A percentile compares a stretch with the other conserved stretches of the same genome.
These are phyloP conservation scores for Lutjanus erythropterus DNA, from an alignment of 2,113 vertebrate genomes.

Conservation along the genomic window DNA sequence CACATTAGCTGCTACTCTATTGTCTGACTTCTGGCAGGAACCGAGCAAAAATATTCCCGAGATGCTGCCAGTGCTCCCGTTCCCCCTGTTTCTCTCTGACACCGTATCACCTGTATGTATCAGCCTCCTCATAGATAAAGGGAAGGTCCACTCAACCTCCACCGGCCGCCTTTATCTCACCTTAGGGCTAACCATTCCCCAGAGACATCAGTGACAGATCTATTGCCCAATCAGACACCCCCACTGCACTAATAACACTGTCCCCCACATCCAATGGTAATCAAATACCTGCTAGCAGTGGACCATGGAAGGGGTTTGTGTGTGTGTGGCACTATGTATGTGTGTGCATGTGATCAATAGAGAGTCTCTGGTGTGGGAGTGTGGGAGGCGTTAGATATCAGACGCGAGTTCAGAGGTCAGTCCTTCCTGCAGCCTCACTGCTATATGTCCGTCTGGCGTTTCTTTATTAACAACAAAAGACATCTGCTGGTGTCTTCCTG, in stretches of 20 bases:
- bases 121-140: constrained; percentile 24
- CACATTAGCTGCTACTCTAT: constrained; percentile 15
- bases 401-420: constrained; percentile 65
- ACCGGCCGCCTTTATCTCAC: constrained; percentile 45
- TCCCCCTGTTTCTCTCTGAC: not conserved
- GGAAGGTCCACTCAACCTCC: constrained; percentile 39
- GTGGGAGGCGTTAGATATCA: constrained; percentile 42
- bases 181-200: constrained; percentile 54
- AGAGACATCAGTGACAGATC: constrained; percentile 66
- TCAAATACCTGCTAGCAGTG: constrained; percentile 65
- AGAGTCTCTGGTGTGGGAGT: constrained; percentile 32
- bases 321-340: constrained; percentile 9
- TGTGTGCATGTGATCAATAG: constrained; percentile 58
- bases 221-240: constrained; percentile 62
- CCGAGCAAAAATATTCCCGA: not conserved
- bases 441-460: not conserved
- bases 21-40: constrained; percentile 9
- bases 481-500: not conserved
- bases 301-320: constrained; percentile 23
- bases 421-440: constrained; percentile 37
- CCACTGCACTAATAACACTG: constrained; percentile 48
- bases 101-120: constrained; percentile 43
- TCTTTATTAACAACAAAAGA: not conserved
- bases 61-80: not conserved
- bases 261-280: constrained; percentile 58